Evolutionary conservation across 2,113 vertebrate species (phyloP).

Genomic region (Hemichromis elongatus): DNA sequence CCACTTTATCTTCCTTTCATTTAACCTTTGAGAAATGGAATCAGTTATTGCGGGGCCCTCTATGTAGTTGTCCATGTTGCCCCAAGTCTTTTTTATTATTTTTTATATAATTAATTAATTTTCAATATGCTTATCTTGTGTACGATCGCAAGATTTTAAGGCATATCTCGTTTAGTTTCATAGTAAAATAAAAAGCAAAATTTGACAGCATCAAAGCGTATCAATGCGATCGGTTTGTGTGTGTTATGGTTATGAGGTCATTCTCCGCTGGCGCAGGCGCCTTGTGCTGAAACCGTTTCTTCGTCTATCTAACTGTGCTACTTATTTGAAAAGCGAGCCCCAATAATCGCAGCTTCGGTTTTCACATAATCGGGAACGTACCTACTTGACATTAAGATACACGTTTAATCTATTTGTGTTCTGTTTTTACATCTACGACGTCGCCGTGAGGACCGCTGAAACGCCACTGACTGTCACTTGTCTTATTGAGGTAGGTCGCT

Average conservation of each 20-base stretch:
- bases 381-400: not conserved
- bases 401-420: not conserved
- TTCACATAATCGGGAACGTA: not conserved
- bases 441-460: not conserved
- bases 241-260: constrained; percentile 46
- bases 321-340: not conserved
- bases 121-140: not conserved
- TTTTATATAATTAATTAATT: not conserved
- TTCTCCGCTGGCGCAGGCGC: constrained; percentile 55
- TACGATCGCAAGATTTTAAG: not conserved
- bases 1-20: not conserved
- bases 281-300: constrained; percentile 22
- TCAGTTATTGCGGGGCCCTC: not conserved
- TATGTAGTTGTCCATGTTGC: not conserved
- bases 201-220: not conserved
- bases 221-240: not conserved
- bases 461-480: not conserved
- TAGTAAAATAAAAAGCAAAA: not conserved
- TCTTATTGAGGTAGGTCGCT: constrained; percentile 51
- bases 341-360: not conserved
- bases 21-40: not conserved
- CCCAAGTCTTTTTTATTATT: not conserved
- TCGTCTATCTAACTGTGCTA: constrained; percentile 48
- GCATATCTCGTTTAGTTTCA: not conserved
- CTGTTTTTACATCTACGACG: not conserved